Base-by-base conservation (phyloP, 2,888 invertebrate genomes). In the Deilephila elpenor region DNA sequence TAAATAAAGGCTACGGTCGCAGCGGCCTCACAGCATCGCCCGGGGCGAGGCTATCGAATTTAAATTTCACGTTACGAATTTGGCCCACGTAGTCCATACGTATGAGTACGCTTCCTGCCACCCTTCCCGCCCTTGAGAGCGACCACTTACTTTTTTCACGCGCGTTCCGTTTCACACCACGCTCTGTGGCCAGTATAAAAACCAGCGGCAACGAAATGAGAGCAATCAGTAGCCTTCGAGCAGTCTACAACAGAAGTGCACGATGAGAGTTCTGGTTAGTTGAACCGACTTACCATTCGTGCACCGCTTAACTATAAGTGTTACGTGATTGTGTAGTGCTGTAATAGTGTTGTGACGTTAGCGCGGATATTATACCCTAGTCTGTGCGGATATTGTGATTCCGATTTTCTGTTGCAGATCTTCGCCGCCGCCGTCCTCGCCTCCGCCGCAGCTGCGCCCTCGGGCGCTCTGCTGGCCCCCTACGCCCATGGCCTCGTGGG, bases 201-300 rank as follows among this genome's bases (percentile, higher is more conserved):
- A 89, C 88, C 78, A 79, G 75, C 85, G 83, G 80, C 89, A 81
- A 85, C 92, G 85, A 88, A 92, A 89, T 87, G 89, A 90, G 88
- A 91, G 87, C 92, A 93, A 87, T 93, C 94, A 94, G 94, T 94
- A 94, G 94, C 93, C 89, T 88, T 91, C 93, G 93, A 84, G 94
- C 94, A 94, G 94, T 94, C 94, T 92, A 90, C 86, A 82, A 93
- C 92, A 91, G 94, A 94, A 94, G 92, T 94, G 93, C 94, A 93
- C 84, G 93, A 94, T 94, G 93, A 92, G 93, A 94, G 88, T 94
- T 91, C 93, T 94, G 93, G 93, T 94, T 85, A 91, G 94, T 93
- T 88, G 76, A 82, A 74, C 59, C 59, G 51, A 70, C 53, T 71
- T 67, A 61, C 59, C 70, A 73, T 75, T 72, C 72, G 71, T 72